Conservation (phyloP, 64 coral and sea anemone genomes). For the Pocillopora damicornis region DNA sequence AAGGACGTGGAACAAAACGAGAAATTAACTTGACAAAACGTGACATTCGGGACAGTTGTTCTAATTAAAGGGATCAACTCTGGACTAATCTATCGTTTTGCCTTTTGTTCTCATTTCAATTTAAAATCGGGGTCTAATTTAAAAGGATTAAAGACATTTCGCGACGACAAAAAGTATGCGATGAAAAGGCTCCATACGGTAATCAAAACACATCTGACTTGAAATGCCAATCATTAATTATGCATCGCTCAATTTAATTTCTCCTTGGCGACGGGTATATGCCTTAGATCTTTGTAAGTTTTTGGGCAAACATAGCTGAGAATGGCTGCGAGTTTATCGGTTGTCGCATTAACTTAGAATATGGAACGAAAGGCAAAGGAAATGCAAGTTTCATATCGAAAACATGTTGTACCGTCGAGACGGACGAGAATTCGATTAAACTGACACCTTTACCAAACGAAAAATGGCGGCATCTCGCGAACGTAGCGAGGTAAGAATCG, state of each 20-base stretch:
- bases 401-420: not conserved
- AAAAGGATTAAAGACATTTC: not conserved
- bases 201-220: not conserved
- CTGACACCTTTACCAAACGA: not conserved
- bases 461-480: conserved; percentile 49
- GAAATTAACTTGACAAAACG: conserved; percentile 5
- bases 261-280: conserved; percentile 47
- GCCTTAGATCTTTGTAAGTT: conserved; percentile 18
- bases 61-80: conserved; percentile 6
- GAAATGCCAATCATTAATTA: conserved; percentile 55
- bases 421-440: not conserved
- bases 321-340: conserved; percentile 15
- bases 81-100: not conserved
- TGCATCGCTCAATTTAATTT: conserved; percentile 44
- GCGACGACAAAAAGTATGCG: not conserved
- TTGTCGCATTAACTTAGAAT: conserved; percentile 1
- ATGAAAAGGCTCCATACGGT: not conserved
- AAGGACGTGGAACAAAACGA: not conserved
- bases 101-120: not conserved
- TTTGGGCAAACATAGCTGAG: conserved; percentile 40
- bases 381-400: not conserved
- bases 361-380: not conserved
- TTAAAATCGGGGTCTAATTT: not conserved
- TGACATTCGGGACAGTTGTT: not conserved
- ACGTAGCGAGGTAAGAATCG: conserved; percentile 41